A percentile compares a stretch with the other conserved stretches of the same genome.
Conservation (phyloP, 2,888 invertebrate species). For the Stegana nigrithorax region DNA sequence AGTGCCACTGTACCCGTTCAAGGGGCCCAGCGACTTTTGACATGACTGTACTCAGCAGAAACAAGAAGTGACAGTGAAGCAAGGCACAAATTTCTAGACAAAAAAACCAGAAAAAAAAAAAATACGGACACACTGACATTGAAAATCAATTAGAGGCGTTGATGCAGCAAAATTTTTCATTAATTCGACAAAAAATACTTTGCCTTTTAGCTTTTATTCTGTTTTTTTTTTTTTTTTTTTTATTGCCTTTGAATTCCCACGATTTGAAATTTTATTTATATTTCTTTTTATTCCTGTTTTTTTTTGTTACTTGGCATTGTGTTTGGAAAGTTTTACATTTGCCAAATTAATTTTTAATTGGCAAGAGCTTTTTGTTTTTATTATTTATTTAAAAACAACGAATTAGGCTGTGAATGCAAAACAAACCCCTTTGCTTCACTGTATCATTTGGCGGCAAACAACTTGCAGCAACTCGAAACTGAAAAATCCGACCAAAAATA, state of each 20-base stretch:
- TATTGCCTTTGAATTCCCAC: too few species aligned
- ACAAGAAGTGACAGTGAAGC: too few species aligned
- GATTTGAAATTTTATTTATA: too few species aligned
- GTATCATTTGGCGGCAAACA: background rate
- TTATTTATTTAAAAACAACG: constrained; percentile 31
- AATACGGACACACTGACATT: constrained; percentile 25
- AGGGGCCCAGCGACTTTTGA: too few species aligned
- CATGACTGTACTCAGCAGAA: too few species aligned
- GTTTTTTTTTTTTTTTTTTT: too few species aligned
- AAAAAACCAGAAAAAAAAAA: too few species aligned
- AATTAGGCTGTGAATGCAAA: too few species aligned
- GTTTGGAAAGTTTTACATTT: constrained; percentile 2
- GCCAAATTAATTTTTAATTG: constrained; percentile 38
- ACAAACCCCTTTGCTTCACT: too few species aligned
- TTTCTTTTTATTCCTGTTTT: too few species aligned
- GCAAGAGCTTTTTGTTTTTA: constrained; percentile 31
- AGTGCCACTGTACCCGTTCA: too few species aligned
- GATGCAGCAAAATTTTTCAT: constrained; percentile 29
- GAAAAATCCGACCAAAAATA: constrained; percentile 13
- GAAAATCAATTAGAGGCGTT: constrained; percentile 35
- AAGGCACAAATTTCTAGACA: constrained; percentile 50
- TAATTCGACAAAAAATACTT: background rate
- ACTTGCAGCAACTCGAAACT: constrained; percentile 14
- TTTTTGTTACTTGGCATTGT: too few species aligned
- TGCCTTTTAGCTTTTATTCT: constrained; percentile 11